Conservation (phyloP, 2,888 invertebrate genomes). For the Kuschelorhynchus macadamiae region DNA sequence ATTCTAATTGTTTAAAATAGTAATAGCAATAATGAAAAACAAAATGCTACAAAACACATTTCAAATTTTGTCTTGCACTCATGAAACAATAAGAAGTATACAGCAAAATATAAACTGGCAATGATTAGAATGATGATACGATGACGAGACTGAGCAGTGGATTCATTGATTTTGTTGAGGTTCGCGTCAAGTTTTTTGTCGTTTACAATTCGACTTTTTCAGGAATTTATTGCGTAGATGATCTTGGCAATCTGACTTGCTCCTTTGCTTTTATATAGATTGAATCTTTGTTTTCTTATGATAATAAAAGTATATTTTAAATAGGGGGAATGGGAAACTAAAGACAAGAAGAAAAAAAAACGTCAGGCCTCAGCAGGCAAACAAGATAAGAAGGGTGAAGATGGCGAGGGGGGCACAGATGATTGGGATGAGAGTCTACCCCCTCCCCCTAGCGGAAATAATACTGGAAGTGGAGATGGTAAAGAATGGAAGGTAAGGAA, state of each 20-base stretch:
- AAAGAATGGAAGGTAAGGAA: conserved; percentile 41
- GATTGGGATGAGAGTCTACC: conserved; percentile 21
- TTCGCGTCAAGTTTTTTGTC: conserved; percentile 33
- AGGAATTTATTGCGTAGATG: neutral
- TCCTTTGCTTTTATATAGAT: neutral
- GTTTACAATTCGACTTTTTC: neutral
- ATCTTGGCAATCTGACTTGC: conserved; percentile 26
- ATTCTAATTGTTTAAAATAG: too few species aligned
- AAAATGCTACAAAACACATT: too few species aligned
- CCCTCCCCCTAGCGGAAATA: conserved; percentile 46
- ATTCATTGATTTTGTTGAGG: conserved; percentile 4
- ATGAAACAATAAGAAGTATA: too few species aligned
- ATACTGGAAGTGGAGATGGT: conserved; percentile 58
- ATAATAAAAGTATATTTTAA: too few species aligned
- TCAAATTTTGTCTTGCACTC: too few species aligned
- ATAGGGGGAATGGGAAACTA: conserved; percentile 88
- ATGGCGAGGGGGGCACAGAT: conserved; percentile 36
- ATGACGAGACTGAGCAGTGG: conserved; percentile 46
- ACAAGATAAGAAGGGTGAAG: conserved; percentile 57
- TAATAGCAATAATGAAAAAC: too few species aligned
- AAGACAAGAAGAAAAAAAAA: conserved; percentile 87
- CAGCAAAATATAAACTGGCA: too few species aligned
- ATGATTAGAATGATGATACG: conserved; percentile 39
- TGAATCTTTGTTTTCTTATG: neutral
- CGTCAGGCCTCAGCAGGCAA: conserved; percentile 74